Evolutionary conservation across 2,888 invertebrate species (phyloP), one percentile per base, ranked within the genome.

Genomic region (Cotesia congregata): DNA sequence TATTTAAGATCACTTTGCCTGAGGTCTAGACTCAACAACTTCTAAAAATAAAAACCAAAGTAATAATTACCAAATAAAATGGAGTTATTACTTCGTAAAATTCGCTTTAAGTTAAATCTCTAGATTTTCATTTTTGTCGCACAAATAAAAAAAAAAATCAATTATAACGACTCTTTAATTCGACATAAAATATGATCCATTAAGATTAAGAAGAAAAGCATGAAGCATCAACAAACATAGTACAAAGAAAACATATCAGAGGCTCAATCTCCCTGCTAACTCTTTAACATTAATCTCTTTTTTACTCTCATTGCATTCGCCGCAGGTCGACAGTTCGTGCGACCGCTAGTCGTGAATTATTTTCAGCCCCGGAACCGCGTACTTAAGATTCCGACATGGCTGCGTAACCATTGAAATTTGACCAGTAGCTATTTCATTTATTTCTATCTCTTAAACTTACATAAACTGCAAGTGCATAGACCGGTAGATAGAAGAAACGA

Each of bases 311-410:
- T 83, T 83, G 85, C 87, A 87, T 87, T 86, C 86, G 85, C 85
- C 79, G 82, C 84, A 84, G 86, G 87, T 87, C 87, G 84, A 87
- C 85, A 87, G 87, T 87, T 87, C 86, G 84, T 83, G 85, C 85
- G 84, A 85, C 84, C 83, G 81, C 79, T 82, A 81, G 82, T 65
- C 67, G 68, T 68, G 17, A 67, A 85, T 87, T 87, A 87, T 87
- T 87, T 87, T 86, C 84, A 85, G 86, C 84, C 78, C 86, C 87
- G 86, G 86, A 86, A 87, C 72, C 40, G 59, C 82, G 82, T 83
- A 83, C 82, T 83, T 81, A 82, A 81, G 82, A 86, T 86, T 83
- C 85, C 84, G 70, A 73, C 65, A 73, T 73, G 20, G 40, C 41
- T 65, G 59, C 72, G 72, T 73, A 64, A 73, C 65, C 64, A 73